phyloP scores from a whole-genome alignment of 2,888 invertebrate genomes.

The Synergus itoensis region DNA sequence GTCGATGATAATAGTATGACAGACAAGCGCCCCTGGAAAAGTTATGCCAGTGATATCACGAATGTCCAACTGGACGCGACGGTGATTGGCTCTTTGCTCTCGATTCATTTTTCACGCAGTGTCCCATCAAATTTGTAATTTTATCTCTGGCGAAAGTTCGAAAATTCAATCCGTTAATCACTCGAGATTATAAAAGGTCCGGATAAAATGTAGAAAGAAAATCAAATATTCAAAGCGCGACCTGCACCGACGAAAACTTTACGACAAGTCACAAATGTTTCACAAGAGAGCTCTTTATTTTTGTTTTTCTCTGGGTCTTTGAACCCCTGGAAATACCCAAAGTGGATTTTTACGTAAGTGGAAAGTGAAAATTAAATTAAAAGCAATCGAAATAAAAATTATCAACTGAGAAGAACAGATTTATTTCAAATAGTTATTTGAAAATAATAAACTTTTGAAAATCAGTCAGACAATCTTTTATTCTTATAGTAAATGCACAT shows the following conservation, averaged over 20 bases:
- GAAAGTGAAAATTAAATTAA: background rate
- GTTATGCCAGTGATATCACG: slow-evolving; percentile 10
- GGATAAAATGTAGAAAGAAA: slow-evolving; percentile 12
- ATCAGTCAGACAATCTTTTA: too few relatives aligned
- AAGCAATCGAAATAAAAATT: background rate
- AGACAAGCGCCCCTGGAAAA: slow-evolving; percentile 21
- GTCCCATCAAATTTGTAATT: slow-evolving; percentile 9
- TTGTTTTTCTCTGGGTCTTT: slow-evolving; percentile 7
- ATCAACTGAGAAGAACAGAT: background rate
- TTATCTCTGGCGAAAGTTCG: slow-evolving; percentile 3
- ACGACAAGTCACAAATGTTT: slow-evolving; percentile 53
- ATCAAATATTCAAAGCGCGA: slow-evolving; percentile 56
- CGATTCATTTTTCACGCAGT: slow-evolving; percentile 21
- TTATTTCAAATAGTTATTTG: background rate
- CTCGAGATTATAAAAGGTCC: background rate
- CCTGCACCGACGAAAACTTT: slow-evolving; percentile 52
- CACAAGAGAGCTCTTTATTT: background rate
- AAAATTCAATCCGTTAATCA: slow-evolving; percentile 15
- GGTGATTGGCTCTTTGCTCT: slow-evolving; percentile 15
- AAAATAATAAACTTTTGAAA: background rate
- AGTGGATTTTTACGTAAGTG: background rate
- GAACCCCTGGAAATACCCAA: background rate
- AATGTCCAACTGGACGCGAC: background rate
- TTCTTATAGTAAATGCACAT: too few relatives aligned
- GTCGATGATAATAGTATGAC: background rate